Conservation (phyloP, 2,888 invertebrate species). For the Sympetrum striolatum region DNA sequence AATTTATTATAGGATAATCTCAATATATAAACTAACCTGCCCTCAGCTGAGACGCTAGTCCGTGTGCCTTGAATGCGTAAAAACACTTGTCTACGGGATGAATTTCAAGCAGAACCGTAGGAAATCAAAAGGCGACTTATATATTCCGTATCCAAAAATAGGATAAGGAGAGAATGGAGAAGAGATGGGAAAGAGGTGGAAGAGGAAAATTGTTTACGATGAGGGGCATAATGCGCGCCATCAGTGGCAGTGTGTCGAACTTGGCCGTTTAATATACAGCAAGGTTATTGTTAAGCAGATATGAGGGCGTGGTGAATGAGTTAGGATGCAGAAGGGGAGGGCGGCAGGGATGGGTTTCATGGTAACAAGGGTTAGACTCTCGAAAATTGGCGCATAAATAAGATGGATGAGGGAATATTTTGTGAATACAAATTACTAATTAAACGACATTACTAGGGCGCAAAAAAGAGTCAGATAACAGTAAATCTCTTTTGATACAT, state of each 20-base stretch:
- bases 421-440: conserved; percentile 24
- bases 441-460: background rate
- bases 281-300: conserved; percentile 38
- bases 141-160: background rate
- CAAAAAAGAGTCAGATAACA: background rate
- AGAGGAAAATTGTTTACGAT: background rate
- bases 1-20: no score
- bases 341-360: background rate
- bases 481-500: no score
- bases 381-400: conserved; percentile 36
- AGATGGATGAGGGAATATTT: conserved; percentile 9
- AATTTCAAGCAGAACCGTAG: background rate
- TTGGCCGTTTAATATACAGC: conserved; percentile 36
- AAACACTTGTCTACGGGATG: background rate
- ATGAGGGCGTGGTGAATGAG: conserved; percentile 23
- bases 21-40: no score
- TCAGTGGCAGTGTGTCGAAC: conserved; percentile 19
- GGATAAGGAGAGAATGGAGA: background rate
- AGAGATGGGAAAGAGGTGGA: background rate
- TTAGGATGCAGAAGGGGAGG: background rate
- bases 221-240: background rate
- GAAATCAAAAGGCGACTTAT: background rate
- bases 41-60: no score
- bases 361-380: conserved; percentile 17
- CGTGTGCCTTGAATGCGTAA: no score